A percentile compares a stretch with the other conserved stretches of the same genome.
Evolutionary conservation across 92 coral and sea anemone species (phyloP).

Genomic region (Anthopleura xanthogrammica): DNA sequence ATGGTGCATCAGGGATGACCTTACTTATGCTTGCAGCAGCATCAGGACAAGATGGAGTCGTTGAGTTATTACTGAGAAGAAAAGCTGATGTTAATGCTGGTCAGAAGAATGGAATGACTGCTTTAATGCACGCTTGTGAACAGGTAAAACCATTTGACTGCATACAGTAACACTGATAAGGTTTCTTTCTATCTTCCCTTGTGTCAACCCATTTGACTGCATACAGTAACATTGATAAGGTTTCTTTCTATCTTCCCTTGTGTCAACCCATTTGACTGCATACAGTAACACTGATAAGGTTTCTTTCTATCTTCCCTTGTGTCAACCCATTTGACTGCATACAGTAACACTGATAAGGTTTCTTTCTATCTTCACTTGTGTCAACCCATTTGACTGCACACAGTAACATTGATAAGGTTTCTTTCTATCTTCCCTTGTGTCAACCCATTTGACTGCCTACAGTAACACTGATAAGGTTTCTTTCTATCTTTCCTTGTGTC

Average conservation of each 20-base stretch:
- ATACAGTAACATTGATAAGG: too few species aligned
- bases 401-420: not conserved
- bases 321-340: too few species aligned
- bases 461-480: too few species aligned
- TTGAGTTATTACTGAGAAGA: conserved; percentile 67
- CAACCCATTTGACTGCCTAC: too few species aligned
- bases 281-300: too few species aligned
- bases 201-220: too few species aligned
- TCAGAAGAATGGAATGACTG: conserved; percentile 75
- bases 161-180: not conserved
- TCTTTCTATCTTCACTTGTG: conserved; percentile 8
- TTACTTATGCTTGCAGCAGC: conserved; percentile 90
- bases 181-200: not conserved
- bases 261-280: too few species aligned
- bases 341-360: too few species aligned
- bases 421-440: not conserved
- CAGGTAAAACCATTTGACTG: conserved; percentile 47
- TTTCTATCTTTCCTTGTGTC: too few species aligned
- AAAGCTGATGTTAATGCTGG: conserved; percentile 73
- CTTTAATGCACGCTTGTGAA: conserved; percentile 86
- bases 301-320: too few species aligned
- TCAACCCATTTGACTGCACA: not conserved
- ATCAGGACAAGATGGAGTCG: conserved; percentile 76
- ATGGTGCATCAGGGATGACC: conserved; percentile 90
- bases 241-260: too few species aligned